Conservation (phyloP, 2,113 vertebrate genomes). For the Bucco capensis region DNA sequence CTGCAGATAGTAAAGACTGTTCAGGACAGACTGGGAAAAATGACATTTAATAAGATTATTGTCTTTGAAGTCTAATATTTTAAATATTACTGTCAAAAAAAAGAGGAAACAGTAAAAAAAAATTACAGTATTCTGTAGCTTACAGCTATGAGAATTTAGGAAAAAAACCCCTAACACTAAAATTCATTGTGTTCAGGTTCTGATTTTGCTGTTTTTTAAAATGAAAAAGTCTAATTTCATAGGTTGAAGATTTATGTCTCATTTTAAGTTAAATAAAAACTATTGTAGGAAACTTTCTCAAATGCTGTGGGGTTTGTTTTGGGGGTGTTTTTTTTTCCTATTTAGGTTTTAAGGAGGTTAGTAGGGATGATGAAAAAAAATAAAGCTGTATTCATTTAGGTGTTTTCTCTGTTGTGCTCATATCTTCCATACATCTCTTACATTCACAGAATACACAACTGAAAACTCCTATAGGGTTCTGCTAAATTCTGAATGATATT, state of each 20-base stretch:
- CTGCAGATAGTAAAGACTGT: neutral
- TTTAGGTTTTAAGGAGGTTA: neutral
- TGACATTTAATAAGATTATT: neutral
- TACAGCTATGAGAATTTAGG: neutral
- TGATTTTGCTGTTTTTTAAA: neutral
- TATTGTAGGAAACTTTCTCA: neutral
- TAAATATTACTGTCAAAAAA: neutral
- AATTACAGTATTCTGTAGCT: neutral
- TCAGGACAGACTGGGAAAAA: neutral
- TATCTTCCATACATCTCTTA: neutral
- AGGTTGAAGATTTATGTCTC: neutral
- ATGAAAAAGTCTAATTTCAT: neutral
- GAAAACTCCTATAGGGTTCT: neutral
- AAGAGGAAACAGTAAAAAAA: neutral
- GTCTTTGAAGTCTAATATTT: neutral
- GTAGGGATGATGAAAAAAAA: neutral
- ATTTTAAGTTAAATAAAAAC: neutral
- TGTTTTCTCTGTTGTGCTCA: rapidly evolving
- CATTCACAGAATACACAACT: neutral
- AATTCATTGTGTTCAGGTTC: neutral
- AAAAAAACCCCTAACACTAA: neutral
- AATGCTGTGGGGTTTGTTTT: neutral
- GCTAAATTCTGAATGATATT: neutral
- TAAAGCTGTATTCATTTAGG: neutral
- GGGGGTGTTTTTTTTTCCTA: neutral